A percentile compares a stretch with the other conserved stretches of the same genome.
These are phyloP conservation scores for Poeciliopsis prolifica DNA, from an alignment of 2,113 vertebrate genomes.

Conservation along the genomic window DNA sequence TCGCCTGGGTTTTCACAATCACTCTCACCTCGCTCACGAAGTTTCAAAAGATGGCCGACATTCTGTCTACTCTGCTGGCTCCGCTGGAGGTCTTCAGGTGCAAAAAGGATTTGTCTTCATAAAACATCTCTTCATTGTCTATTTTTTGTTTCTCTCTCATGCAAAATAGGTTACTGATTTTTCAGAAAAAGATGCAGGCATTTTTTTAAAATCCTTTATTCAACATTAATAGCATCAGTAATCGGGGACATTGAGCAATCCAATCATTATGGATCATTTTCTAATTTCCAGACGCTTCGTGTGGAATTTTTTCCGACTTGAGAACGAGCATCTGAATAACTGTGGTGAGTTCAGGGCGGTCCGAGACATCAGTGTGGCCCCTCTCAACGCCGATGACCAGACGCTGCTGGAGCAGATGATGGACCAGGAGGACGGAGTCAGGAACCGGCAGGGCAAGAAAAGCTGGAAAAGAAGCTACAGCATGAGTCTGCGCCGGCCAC, in stretches of 20 bases:
- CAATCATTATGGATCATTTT: background rate
- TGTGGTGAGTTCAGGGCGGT: conserved; percentile 98
- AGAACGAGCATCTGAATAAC: conserved; percentile 99
- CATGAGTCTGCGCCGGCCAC: conserved; percentile 89
- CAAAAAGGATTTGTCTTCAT: background rate
- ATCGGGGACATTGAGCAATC: too few species aligned
- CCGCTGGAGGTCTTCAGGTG: conserved; percentile 97
- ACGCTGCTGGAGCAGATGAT: conserved; percentile 99
- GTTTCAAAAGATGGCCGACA: conserved; percentile 78
- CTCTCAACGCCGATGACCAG: conserved; percentile 96
- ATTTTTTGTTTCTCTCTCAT: background rate
- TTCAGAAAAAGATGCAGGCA: too few species aligned
- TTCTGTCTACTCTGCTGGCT: conserved; percentile 90
- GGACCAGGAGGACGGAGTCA: conserved; percentile 98
- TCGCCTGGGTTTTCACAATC: conserved; percentile 93
- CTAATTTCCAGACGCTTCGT: conserved; percentile 88
- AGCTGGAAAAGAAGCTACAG: conserved; percentile 96
- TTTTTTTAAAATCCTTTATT: too few species aligned
- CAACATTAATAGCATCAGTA: too few species aligned
- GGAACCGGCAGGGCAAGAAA: conserved; percentile 94
- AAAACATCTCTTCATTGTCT: background rate
- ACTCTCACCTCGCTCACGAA: conserved; percentile 79
- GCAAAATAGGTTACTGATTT: too few species aligned
- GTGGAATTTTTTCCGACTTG: conserved; percentile 98
- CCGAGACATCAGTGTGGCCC: conserved; percentile 96